phyloP scores from a whole-genome alignment of 2,888 invertebrate genomes.

The Watsonalla cultraria region DNA sequence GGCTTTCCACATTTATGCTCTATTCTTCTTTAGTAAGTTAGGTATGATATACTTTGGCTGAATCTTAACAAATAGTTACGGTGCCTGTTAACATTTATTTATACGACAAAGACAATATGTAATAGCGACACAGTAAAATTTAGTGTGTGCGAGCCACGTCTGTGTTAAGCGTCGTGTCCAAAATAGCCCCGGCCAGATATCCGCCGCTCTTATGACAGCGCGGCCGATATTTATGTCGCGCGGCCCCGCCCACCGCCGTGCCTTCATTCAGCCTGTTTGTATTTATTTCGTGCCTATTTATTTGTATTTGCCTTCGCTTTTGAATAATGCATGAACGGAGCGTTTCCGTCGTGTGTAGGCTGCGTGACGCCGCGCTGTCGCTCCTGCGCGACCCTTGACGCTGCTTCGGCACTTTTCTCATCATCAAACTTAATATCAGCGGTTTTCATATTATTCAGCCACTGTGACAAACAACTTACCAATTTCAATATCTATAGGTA shows the following conservation, averaged over 20 bases:
- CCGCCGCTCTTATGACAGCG: constrained; percentile 70
- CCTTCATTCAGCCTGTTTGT: constrained; percentile 77
- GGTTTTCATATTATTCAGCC: constrained; percentile 17
- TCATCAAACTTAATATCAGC: constrained; percentile 26
- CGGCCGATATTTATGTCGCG: constrained; percentile 75
- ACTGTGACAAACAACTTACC: not conserved
- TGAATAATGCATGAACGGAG: constrained; percentile 76
- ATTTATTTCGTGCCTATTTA: constrained; percentile 78
- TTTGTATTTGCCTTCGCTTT: constrained; percentile 75
- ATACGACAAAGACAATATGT: constrained; percentile 7
- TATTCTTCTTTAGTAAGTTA: no score
- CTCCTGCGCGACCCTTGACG: constrained; percentile 29
- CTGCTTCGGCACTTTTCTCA: constrained; percentile 37
- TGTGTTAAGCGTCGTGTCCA: constrained; percentile 44
- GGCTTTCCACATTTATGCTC: not conserved
- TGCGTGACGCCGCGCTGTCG: constrained; percentile 65
- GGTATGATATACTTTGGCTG: no score
- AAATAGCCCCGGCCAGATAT: constrained; percentile 68
- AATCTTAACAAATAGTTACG: no score
- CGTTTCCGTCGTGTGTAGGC: constrained; percentile 78
- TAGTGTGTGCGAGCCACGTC: constrained; percentile 22
- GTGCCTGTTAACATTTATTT: no score
- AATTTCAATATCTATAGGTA: no score
- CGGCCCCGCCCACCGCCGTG: constrained; percentile 71
- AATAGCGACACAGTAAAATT: constrained; percentile 12